These are phyloP conservation scores for Ditylenchus weischeri DNA, from an alignment of 2,888 invertebrate species.

Conservation along the genomic window DNA sequence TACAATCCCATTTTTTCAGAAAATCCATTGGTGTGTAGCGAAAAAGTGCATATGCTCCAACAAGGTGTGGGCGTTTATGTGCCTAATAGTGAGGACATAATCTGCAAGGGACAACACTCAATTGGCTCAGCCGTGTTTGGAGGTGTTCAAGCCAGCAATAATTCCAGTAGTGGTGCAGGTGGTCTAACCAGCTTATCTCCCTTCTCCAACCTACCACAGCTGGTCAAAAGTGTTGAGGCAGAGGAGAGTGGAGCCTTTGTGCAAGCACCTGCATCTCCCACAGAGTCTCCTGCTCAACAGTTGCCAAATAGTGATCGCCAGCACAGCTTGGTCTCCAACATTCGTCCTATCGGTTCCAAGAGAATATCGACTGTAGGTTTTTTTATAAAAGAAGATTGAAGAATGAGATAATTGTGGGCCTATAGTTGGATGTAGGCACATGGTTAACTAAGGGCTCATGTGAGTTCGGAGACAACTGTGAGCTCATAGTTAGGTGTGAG, in stretches of 20 bases:
- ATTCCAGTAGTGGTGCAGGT: background rate
- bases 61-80: constrained; percentile 56
- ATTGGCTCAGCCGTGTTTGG: background rate
- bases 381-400: no score
- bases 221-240: constrained; percentile 10
- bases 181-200: background rate
- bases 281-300: background rate
- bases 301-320: constrained; percentile 3
- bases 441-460: no score
- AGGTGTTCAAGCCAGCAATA: background rate
- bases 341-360: constrained; percentile 12
- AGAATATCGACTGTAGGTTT: constrained; percentile 10
- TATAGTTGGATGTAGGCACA: no score
- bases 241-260: constrained; percentile 17
- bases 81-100: constrained; percentile 45
- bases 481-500: no score
- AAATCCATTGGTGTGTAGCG: constrained; percentile 58
- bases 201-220: background rate
- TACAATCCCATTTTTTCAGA: constrained; percentile 40
- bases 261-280: constrained; percentile 3
- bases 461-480: no score
- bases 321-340: constrained; percentile 6
- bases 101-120: constrained; percentile 40
- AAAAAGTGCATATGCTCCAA: constrained; percentile 58
- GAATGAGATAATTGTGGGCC: no score